Evolutionary conservation across 2,113 vertebrate genomes (phyloP).

Genomic region (Chloropsis hardwickii): DNA sequence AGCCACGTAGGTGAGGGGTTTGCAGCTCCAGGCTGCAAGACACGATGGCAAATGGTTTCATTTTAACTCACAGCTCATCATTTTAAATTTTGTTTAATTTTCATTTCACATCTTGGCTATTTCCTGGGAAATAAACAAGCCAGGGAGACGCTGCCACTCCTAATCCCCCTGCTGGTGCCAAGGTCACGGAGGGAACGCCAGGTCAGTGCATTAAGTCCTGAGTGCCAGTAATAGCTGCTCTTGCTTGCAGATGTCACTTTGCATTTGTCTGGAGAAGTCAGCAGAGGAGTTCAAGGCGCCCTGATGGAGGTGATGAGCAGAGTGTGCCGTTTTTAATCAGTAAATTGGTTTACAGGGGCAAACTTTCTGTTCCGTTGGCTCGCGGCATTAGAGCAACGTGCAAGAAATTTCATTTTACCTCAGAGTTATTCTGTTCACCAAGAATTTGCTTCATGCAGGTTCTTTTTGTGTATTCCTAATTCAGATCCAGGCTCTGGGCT

Average conservation of each 20-base stretch:
- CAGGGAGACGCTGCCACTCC: constrained; percentile 29
- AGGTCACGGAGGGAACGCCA: constrained; percentile 52
- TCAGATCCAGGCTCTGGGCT: neutral
- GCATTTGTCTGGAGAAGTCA: constrained; percentile 38
- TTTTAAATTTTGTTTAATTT: neutral
- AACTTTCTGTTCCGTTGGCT: constrained; percentile 23
- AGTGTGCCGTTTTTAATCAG: neutral
- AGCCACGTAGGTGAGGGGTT: constrained; percentile 39
- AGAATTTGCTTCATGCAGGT: neutral
- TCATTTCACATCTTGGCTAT: neutral
- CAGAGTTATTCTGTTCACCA: neutral
- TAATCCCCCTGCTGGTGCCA: constrained; percentile 47
- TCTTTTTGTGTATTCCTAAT: neutral
- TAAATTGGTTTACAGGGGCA: neutral
- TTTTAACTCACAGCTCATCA: constrained; percentile 53
- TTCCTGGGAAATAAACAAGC: constrained; percentile 51
- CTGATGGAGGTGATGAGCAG: neutral
- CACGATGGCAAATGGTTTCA: constrained; percentile 42
- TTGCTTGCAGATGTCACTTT: constrained; percentile 48
- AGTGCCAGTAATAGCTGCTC: constrained; percentile 38
- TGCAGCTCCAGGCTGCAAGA: constrained; percentile 66
- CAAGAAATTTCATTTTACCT: neutral
- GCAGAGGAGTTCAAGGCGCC: neutral
- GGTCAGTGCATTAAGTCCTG: constrained; percentile 42
- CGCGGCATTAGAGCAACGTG: neutral